These are phyloP conservation scores for Cenopis cana DNA, from an alignment of 2,888 invertebrate genomes.

Conservation along the genomic window DNA sequence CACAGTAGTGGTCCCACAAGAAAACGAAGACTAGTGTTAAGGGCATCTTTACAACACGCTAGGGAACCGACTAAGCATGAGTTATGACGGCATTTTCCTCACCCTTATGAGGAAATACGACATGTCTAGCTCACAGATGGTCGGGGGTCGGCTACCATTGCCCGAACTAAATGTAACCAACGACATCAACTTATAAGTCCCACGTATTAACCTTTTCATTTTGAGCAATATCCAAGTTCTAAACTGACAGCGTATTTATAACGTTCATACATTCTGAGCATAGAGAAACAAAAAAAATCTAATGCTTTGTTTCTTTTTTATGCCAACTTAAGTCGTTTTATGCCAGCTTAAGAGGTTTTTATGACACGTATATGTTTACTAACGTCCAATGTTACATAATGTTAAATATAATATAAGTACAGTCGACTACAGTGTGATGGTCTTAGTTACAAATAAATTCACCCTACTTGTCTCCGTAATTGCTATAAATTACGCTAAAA, in stretches of 20 bases:
- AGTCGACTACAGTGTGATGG: too few relatives aligned
- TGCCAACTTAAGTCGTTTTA: too few relatives aligned
- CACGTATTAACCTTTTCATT: constrained; percentile 18
- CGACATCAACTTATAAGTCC: constrained; percentile 32
- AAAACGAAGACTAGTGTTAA: constrained; percentile 84
- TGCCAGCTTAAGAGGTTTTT: too few relatives aligned
- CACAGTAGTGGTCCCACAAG: constrained; percentile 67
- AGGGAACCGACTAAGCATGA: constrained; percentile 80
- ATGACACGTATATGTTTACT: too few relatives aligned
- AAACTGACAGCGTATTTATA: background rate
- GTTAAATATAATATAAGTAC: too few relatives aligned
- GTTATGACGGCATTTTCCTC: constrained; percentile 81
- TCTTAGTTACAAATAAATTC: too few relatives aligned
- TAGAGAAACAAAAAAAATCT: too few relatives aligned
- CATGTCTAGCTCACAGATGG: constrained; percentile 71
- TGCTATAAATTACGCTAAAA: too few relatives aligned
- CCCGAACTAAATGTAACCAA: constrained; percentile 62
- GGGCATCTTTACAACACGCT: constrained; percentile 83
- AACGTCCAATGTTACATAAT: too few relatives aligned
- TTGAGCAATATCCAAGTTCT: constrained; percentile 46
- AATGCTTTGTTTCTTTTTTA: too few relatives aligned
- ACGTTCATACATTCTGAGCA: background rate
- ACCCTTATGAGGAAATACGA: constrained; percentile 84
- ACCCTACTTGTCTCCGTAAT: too few relatives aligned
- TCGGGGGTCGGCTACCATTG: constrained; percentile 62